Conservation (phyloP, 2,797 vertebrate genomes). For the Chelon labrosus region DNA sequence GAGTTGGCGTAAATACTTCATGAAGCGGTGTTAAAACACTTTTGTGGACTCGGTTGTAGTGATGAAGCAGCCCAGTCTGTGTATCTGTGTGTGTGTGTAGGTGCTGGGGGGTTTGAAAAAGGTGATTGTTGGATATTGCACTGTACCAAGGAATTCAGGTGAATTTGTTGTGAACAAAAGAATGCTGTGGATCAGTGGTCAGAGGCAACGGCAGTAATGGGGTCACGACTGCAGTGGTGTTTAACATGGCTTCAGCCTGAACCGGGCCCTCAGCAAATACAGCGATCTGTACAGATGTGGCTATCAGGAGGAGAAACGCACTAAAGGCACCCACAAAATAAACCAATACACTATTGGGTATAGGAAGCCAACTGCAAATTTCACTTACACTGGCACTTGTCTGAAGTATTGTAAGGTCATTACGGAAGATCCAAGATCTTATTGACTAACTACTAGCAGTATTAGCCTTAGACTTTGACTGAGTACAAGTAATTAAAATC, state of each 20-base stretch:
- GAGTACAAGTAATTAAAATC: too few relatives aligned
- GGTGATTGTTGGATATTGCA: slow-evolving; percentile 23
- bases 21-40: too few relatives aligned
- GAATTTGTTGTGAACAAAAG: slow-evolving; percentile 57
- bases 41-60: too few relatives aligned
- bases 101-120: too few relatives aligned
- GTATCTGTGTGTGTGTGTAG: neutral
- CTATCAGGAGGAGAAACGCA: slow-evolving; percentile 1
- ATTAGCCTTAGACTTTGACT: too few relatives aligned
- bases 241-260: slow-evolving; percentile 35
- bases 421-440: too few relatives aligned
- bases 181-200: slow-evolving; percentile 57
- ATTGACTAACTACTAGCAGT: too few relatives aligned
- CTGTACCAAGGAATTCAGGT: slow-evolving; percentile 45
- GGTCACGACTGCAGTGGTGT: slow-evolving; percentile 41
- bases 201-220: slow-evolving; percentile 52
- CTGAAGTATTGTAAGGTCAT: too few relatives aligned
- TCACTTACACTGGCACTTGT: too few relatives aligned
- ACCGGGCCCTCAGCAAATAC: slow-evolving; percentile 5
- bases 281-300: neutral
- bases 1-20: neutral
- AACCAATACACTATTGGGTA: too few relatives aligned
- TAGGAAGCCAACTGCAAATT: too few relatives aligned
- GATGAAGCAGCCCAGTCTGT: too few relatives aligned
- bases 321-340: neutral